These are phyloP conservation scores for Balaenoptera acutorostrata DNA, from an alignment of 2,113 vertebrate species.

Conservation along the genomic window DNA sequence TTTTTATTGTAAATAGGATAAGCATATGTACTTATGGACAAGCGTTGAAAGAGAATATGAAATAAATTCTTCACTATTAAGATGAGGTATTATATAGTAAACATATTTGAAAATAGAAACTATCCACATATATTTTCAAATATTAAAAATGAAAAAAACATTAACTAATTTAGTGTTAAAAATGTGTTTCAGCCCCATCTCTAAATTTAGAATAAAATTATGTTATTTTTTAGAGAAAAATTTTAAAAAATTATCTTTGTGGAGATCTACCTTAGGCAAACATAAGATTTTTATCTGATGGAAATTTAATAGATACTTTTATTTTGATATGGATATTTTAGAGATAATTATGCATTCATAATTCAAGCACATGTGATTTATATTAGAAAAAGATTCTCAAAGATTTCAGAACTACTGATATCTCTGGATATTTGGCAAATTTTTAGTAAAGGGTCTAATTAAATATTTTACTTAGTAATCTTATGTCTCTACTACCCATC, in stretches of 20 bases:
- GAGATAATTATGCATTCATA: neutral
- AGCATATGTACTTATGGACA: neutral
- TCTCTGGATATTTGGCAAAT: neutral
- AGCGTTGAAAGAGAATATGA: neutral
- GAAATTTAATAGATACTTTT: neutral
- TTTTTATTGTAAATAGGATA: neutral
- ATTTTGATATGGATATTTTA: neutral
- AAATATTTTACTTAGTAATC: neutral
- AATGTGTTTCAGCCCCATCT: neutral
- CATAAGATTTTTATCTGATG: neutral
- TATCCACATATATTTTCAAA: conserved; percentile 5
- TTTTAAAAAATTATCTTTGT: neutral
- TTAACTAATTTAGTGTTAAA: neutral
- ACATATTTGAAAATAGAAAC: neutral
- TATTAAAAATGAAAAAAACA: neutral
- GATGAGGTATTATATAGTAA: neutral
- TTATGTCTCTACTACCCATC: neutral
- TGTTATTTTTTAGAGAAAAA: conserved; percentile 11
- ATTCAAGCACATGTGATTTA: neutral
- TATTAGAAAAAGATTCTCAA: neutral
- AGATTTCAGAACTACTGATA: neutral
- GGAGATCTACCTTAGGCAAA: neutral
- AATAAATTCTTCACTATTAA: neutral
- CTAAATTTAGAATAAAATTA: conserved; percentile 4
- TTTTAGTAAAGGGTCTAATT: neutral